A percentile compares a stretch with the other conserved stretches of the same genome.
These are phyloP conservation scores for Dolichopus griseipennis DNA, from an alignment of 2,888 invertebrate species.

Conservation along the genomic window DNA sequence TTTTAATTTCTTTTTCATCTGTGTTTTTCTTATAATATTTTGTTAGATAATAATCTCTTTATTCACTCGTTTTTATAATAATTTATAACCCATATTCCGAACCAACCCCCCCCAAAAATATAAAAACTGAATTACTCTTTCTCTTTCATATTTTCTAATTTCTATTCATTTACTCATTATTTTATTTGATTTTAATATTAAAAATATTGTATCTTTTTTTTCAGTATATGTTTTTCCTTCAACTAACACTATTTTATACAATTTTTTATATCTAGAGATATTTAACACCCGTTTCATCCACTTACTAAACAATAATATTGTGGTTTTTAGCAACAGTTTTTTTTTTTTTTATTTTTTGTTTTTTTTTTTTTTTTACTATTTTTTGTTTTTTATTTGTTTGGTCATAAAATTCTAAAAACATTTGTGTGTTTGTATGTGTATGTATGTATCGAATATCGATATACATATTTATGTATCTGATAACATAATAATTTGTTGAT, in stretches of 20 bases:
- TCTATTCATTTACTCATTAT: background rate
- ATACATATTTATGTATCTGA: background rate
- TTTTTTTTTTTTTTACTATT: background rate
- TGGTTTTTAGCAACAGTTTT: conserved; percentile 6
- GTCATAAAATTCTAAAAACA: background rate
- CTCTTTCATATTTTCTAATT: background rate
- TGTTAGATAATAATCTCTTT: too few species aligned
- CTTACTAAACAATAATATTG: background rate
- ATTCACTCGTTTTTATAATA: too few species aligned
- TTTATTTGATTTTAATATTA: background rate
- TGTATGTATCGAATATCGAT: too few species aligned
- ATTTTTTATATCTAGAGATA: background rate
- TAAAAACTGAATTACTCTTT: too few species aligned
- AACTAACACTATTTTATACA: too few species aligned
- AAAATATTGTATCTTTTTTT: too few species aligned
- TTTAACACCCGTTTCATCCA: background rate
- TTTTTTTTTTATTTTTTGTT: background rate
- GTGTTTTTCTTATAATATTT: background rate
- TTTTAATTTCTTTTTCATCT: background rate
- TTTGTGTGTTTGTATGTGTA: too few species aligned
- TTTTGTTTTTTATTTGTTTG: too few species aligned
- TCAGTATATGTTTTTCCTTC: too few species aligned
- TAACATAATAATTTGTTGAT: background rate
- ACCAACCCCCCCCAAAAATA: too few species aligned
- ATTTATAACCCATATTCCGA: too few species aligned